These are phyloP conservation scores for Geococcyx californianus DNA, from an alignment of 2,113 vertebrate species.

Conservation along the genomic window DNA sequence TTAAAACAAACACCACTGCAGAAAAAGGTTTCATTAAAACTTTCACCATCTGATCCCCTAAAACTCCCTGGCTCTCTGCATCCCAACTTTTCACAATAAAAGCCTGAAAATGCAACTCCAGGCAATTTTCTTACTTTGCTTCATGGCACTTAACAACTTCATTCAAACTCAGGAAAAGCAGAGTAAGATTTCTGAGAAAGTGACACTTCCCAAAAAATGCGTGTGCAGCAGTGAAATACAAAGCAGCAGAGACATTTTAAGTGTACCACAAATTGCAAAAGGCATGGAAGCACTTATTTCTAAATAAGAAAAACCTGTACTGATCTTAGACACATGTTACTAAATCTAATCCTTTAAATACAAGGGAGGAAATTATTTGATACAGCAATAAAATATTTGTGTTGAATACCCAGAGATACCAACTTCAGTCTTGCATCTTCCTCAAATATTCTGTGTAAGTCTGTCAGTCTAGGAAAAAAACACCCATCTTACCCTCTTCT, in stretches of 20 bases:
- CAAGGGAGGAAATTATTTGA: conserved; percentile 52
- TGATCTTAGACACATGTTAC: conserved; percentile 59
- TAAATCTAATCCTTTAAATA: conserved; percentile 69
- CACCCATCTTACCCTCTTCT: neutral
- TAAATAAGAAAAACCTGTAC: conserved; percentile 80
- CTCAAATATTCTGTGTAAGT: conserved; percentile 15
- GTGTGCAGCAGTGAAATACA: conserved; percentile 62
- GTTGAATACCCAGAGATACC: conserved; percentile 41
- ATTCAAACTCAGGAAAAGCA: conserved; percentile 46
- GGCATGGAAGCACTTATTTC: conserved; percentile 78
- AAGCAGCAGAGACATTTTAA: conserved; percentile 77
- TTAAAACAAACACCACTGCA: neutral
- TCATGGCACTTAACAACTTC: conserved; percentile 48
- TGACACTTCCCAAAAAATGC: conserved; percentile 67
- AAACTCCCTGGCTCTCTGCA: neutral
- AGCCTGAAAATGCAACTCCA: neutral
- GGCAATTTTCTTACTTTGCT: conserved; percentile 49
- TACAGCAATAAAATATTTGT: conserved; percentile 47
- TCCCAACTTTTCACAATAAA: neutral
- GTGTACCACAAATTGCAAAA: conserved; percentile 75
- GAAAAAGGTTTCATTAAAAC: neutral
- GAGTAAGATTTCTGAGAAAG: conserved; percentile 55
- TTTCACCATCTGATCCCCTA: neutral
- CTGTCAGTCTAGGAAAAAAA: neutral
- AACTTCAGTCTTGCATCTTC: neutral